phyloP scores from a whole-genome alignment of 2,113 vertebrate genomes.

The Sitta europaea region DNA sequence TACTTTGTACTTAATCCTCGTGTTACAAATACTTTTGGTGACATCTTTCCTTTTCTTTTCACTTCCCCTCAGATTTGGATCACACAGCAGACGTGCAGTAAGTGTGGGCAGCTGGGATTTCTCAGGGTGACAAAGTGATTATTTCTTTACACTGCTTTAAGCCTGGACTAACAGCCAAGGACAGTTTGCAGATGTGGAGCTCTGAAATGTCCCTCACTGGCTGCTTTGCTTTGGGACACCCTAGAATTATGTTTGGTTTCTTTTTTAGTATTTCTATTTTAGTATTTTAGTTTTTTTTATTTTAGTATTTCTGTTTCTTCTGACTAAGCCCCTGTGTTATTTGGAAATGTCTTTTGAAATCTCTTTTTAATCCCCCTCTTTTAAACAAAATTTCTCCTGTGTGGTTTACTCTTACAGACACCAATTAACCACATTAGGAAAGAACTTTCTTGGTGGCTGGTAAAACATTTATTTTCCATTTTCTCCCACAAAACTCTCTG shows the following conservation, averaged over 20 bases:
- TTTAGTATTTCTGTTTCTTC: not conserved
- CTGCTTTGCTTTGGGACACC: not conserved
- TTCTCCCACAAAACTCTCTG: not conserved
- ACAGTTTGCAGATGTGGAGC: not conserved
- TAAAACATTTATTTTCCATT: not conserved
- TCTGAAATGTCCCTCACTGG: not conserved
- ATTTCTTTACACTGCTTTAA: not conserved
- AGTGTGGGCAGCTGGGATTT: slow-evolving; percentile 70
- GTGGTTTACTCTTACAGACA: not conserved
- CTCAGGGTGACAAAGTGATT: not conserved
- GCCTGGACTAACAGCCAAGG: not conserved
- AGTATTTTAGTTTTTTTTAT: not conserved
- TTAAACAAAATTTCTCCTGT: not conserved
- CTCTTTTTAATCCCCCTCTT: not conserved
- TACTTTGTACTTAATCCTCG: accelerated
- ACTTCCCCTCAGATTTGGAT: slow-evolving; percentile 85
- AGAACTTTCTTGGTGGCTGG: not conserved
- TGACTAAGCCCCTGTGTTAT: not conserved
- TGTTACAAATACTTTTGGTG: not conserved
- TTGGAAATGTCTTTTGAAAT: not conserved
- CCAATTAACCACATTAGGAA: not conserved
- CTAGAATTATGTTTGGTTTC: accelerated
- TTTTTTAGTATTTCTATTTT: not conserved
- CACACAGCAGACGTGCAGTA: slow-evolving; percentile 98
- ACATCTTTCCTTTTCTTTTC: not conserved